Evolutionary conservation across 2,888 invertebrate species (phyloP).

Genomic region (Embidobia sp.): DNA sequence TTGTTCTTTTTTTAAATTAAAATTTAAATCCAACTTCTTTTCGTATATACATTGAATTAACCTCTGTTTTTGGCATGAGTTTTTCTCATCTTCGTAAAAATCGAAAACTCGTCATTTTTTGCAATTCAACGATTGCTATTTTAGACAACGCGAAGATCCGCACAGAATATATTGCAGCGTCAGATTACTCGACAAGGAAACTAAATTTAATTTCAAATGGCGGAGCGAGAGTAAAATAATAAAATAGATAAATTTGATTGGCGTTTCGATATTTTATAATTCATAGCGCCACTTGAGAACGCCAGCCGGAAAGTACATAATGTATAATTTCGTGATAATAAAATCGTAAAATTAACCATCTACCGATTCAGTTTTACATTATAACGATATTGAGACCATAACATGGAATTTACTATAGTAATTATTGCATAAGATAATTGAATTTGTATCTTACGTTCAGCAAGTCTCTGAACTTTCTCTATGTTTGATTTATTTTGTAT

Average conservation of each 20-base stretch:
- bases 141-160: too few relatives aligned
- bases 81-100: too few relatives aligned
- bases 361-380: constrained; percentile 15
- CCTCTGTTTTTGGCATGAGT: too few relatives aligned
- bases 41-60: too few relatives aligned
- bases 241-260: constrained; percentile 21
- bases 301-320: constrained; percentile 28
- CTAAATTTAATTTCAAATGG: not conserved
- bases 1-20: too few relatives aligned
- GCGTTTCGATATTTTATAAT: constrained; percentile 26
- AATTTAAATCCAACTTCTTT: too few relatives aligned
- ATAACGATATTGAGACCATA: constrained; percentile 21
- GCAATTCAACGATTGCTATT: too few relatives aligned
- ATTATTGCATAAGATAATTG: constrained; percentile 23
- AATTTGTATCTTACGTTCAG: constrained; percentile 6
- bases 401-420: constrained; percentile 12
- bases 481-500: too few relatives aligned
- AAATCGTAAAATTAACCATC: constrained; percentile 39
- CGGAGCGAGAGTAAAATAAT: constrained; percentile 3
- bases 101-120: too few relatives aligned
- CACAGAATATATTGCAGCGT: too few relatives aligned
- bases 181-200: too few relatives aligned
- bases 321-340: constrained; percentile 28
- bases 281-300: constrained; percentile 19
- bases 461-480: constrained; percentile 8